Evolutionary conservation across 2,888 invertebrate genomes (phyloP), one percentile per base, ranked within the genome.

Genomic region (Yponomeuta cagnagella): DNA sequence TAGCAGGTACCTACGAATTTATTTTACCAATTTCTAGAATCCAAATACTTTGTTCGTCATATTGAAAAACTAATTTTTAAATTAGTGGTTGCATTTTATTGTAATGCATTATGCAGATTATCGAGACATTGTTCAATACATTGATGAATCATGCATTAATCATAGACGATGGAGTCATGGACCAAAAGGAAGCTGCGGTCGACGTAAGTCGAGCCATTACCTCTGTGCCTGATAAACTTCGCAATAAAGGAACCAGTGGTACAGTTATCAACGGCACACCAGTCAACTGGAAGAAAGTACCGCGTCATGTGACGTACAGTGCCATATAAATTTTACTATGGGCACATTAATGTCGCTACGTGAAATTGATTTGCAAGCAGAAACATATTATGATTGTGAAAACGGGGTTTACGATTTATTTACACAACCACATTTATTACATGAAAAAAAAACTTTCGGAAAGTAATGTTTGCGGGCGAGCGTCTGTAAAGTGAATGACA

Each of bases 311-410:
- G 90, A 89, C 89, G 90, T 89, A 88, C 86, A 85, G 82, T 85
- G 83, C 86, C 89, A 89, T 90, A 91, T 91, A 91, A 91, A 91
- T 90, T 90, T 90, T 90, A 89, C 89, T 90, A 89, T 90, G 85
- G 84, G 83, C 87, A 89, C 89, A 91, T 92, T 91, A 91, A 91
- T 90, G 90, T 91, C 89, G 87, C 87, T 88, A 90, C 90, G 90
- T 90, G 91, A 92, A 92, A 91, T 91, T 91, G 92, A 92, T 92
- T 92, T 92, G 90, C 90, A 83, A 83, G 87, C 90, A 89, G 89
- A 90, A 92, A 90, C 90, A 90, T 91, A 91, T 91, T 91, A 91
- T 89, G 91, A 91, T 92, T 92, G 90, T 89, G 92, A 89, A 92
- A 92, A 92, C 82, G 87, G 88, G 92, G 91, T 92, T 92, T 92